phyloP scores from a whole-genome alignment of 30 jellyfish, hydroid and myxozoan species.

The Hydractinia echinata region DNA sequence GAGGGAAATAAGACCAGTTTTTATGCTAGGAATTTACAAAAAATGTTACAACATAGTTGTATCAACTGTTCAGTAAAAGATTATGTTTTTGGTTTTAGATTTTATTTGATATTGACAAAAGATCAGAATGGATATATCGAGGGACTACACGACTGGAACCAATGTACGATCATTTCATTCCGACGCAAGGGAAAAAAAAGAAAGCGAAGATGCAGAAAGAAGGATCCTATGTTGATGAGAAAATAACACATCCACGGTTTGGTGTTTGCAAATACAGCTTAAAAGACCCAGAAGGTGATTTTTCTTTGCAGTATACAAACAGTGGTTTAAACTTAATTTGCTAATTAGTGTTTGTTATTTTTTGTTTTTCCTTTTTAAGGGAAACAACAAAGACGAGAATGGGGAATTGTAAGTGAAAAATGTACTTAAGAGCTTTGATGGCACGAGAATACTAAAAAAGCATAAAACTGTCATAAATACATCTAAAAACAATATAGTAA shows the following conservation, averaged over 20 bases:
- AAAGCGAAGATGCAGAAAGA: slow-evolving; percentile 1
- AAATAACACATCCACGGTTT: slow-evolving; percentile 67
- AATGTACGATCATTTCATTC: slow-evolving; percentile 44
- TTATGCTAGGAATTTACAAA: too few species aligned
- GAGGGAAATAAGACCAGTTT: too few species aligned
- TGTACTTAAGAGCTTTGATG: too few species aligned
- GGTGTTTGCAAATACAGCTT: slow-evolving; percentile 64
- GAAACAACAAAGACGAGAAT: slow-evolving; percentile 15
- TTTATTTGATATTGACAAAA: slow-evolving; percentile 67
- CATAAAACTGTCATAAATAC: too few species aligned
- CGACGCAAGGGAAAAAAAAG: slow-evolving; percentile 27
- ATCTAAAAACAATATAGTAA: too few species aligned
- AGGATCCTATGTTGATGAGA: slow-evolving; percentile 56
- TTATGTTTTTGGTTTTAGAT: slow-evolving; percentile 38
- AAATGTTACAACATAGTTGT: background rate
- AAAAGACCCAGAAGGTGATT: slow-evolving; percentile 76
- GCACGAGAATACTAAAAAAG: too few species aligned
- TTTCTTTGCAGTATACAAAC: background rate
- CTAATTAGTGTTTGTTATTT: background rate
- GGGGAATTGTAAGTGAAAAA: slow-evolving; percentile 16
- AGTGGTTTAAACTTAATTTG: background rate
- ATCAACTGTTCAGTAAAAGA: background rate
- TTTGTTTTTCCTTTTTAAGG: slow-evolving; percentile 11
- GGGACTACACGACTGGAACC: slow-evolving; percentile 94
- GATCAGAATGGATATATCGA: slow-evolving; percentile 92